Base-by-base conservation (phyloP, 2,888 invertebrate genomes). In the Drosophila yooni region DNA sequence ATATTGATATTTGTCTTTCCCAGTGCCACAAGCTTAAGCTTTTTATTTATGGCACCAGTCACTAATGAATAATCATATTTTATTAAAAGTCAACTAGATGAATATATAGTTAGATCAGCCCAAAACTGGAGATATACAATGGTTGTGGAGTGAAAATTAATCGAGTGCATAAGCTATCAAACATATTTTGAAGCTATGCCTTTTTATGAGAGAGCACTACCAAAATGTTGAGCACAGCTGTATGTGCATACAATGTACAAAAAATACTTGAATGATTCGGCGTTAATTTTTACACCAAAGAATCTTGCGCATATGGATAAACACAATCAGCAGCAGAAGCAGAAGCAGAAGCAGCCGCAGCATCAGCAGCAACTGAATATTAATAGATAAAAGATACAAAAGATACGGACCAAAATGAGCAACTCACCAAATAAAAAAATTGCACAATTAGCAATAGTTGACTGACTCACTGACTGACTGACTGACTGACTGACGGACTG, bases 211-310 rank as follows among this genome's bases (percentile, higher is more conserved):
- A 4, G 15, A 46, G 13, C 13, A 43, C 21, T 1, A 25, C 46
- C 46, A 46, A 46, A 25, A 46, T 25, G 4, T 29, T 50, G 50
- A 27, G 21, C 21, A 10, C 33, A 25, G 21, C 31, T n/a, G 36
- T n/a, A 38, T 27, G 21, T 25, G 25, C 27, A 15, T 33, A 65
- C 27, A 71, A 25, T 36, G 18, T 48, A 46, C 21, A 71, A 81
- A 81, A 80, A 81, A 64, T 59, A 71, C 74, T 61, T 67, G 70
- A 74, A 73, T 84, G 68, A 73, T 72, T 82, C 70, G 76, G 76
- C 86, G 86, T 83, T 87, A 87, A 87, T 88, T 88, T 88, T 76
- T 74, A 74, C 88, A 83, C 86, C 86, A 76, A 83, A 82, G 82
- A 88, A 81, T 78, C 85, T 74, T 72, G 71, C 74, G 69, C 71